A percentile compares a stretch with the other conserved stretches of the same genome.
Evolutionary conservation across 1,140 invertebrate species (phyloP).

Genomic region (Bombus difficillimus): DNA sequence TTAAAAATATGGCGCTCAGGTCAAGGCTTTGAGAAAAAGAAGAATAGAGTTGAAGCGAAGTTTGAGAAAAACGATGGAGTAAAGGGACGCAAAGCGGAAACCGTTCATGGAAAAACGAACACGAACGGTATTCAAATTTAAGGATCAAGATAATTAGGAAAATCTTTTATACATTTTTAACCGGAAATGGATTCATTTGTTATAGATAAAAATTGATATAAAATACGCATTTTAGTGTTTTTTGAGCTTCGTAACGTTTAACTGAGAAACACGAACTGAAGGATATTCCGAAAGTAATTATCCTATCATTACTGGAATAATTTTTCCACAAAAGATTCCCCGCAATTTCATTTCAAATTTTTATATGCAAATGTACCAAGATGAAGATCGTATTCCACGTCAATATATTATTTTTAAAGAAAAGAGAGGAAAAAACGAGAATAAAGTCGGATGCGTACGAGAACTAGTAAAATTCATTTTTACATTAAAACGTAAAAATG

Average conservation of each 20-base stretch:
- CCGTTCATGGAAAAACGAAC: neutral
- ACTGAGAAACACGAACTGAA: neutral
- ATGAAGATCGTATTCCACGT: neutral
- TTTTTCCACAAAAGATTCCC: neutral
- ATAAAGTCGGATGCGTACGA: neutral
- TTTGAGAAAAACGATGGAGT: conserved; percentile 40
- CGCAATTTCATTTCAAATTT: neutral
- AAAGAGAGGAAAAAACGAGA: neutral
- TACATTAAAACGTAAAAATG: conserved; percentile 34
- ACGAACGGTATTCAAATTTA: neutral
- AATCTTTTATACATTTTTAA: neutral
- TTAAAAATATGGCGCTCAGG: conserved; percentile 66
- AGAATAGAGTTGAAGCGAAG: conserved; percentile 14
- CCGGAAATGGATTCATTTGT: neutral
- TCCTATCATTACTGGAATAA: neutral
- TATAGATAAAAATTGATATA: neutral
- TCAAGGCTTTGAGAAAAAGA: conserved; percentile 62
- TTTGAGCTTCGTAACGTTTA: neutral
- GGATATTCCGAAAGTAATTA: neutral
- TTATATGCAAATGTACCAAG: neutral
- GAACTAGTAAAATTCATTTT: conserved; percentile 35
- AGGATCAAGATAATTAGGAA: neutral
- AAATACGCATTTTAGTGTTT: no score
- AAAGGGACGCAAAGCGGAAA: conserved; percentile 22
- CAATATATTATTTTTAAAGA: conserved; percentile 3